Evolutionary conservation across 2,888 invertebrate genomes (phyloP).

Genomic region (Drosophila mimetica): DNA sequence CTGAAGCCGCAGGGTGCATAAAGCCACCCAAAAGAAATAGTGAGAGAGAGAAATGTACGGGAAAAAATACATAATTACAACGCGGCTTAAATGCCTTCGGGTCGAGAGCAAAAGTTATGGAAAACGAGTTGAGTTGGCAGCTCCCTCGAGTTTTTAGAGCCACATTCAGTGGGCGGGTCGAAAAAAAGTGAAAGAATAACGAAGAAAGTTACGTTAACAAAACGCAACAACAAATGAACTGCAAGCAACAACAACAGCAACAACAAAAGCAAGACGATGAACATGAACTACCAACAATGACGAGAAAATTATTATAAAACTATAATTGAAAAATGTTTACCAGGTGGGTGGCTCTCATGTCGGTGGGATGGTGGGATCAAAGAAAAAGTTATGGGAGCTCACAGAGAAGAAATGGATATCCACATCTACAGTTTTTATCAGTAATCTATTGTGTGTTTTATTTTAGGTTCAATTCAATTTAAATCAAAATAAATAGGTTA

Average conservation of each 20-base stretch:
- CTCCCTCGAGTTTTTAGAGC: constrained; percentile 25
- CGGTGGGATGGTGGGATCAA: constrained; percentile 34
- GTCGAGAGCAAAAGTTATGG: constrained; percentile 53
- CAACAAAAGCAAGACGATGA: constrained; percentile 33
- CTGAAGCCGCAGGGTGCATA: constrained; percentile 35
- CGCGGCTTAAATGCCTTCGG: constrained; percentile 60
- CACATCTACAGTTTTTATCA: too few relatives aligned
- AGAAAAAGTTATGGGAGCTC: constrained; percentile 20
- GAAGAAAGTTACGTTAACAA: constrained; percentile 66
- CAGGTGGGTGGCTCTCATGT: constrained; percentile 40
- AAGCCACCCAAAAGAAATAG: constrained; percentile 35
- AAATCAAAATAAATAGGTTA: too few relatives aligned
- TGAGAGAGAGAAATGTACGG: constrained; percentile 55
- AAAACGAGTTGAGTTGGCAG: constrained; percentile 46
- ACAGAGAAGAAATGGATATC: constrained; percentile 6
- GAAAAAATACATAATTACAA: constrained; percentile 73
- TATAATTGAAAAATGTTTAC: constrained; percentile 67
- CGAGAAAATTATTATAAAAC: constrained; percentile 73
- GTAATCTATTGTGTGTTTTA: background rate
- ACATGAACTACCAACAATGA: constrained; percentile 69
- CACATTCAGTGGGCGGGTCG: constrained; percentile 61
- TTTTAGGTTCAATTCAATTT: too few relatives aligned
- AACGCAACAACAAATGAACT: constrained; percentile 42
- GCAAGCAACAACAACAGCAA: constrained; percentile 52
- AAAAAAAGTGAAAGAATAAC: constrained; percentile 54